Percentiles rank a stretch among this genome's conserved stretches.
phyloP scores from a whole-genome alignment of 2,113 vertebrate genomes.

The Sphaerodactylus townsendi region DNA sequence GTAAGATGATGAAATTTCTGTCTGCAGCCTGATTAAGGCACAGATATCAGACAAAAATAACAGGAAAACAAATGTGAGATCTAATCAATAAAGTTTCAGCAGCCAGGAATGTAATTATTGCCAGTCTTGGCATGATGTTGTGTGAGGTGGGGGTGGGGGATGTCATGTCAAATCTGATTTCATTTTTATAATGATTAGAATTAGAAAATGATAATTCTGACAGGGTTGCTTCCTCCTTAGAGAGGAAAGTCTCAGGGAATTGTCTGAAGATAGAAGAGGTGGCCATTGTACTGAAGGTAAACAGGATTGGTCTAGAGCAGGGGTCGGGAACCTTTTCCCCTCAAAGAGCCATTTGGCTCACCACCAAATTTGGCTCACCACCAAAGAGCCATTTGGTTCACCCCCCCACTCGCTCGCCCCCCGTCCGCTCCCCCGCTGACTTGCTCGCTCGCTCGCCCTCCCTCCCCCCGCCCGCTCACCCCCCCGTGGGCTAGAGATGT shows the following conservation, averaged over 20 bases:
- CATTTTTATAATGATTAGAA: slow-evolving; percentile 16
- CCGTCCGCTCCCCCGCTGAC: too few relatives aligned
- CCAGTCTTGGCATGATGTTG: slow-evolving; percentile 3
- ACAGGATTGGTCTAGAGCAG: too few relatives aligned
- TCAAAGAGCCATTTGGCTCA: too few relatives aligned
- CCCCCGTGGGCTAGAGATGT: too few relatives aligned
- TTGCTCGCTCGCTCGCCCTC: too few relatives aligned
- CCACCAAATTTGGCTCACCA: too few relatives aligned
- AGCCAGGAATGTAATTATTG: slow-evolving; percentile 21
- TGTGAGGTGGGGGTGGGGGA: neutral
- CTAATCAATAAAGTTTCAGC: slow-evolving; percentile 32
- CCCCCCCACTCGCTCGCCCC: too few relatives aligned
- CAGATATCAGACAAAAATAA: neutral
- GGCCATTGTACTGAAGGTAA: too few relatives aligned
- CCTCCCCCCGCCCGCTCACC: too few relatives aligned
- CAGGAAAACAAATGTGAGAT: slow-evolving; percentile 11
- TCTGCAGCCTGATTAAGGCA: neutral
- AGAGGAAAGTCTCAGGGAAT: neutral
- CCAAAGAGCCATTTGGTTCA: too few relatives aligned
- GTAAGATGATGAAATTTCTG: neutral
- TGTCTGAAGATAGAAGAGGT: too few relatives aligned
- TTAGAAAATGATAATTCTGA: neutral
- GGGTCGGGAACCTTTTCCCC: too few relatives aligned
- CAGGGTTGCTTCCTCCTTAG: neutral
- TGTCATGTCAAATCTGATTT: slow-evolving; percentile 1